Evolutionary conservation across 2,888 invertebrate genomes (phyloP), one percentile per base, ranked within the genome.

Genomic region (Matsumyia berberina): DNA sequence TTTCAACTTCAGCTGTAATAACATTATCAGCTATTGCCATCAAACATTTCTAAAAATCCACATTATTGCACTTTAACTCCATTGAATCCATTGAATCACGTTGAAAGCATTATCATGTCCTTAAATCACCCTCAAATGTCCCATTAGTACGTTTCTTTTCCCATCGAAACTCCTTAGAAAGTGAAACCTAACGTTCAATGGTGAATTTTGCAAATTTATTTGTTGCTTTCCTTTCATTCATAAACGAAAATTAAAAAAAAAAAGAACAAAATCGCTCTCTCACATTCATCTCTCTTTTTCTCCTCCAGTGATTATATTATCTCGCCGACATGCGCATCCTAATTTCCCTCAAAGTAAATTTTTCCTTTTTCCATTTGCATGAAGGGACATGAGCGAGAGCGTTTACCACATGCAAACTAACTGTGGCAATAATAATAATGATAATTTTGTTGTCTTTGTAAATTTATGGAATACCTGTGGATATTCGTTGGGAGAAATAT

Each of bases 381-480:
- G 19, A 15, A 44, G 15, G 66, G 64, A 58, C 19, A 15, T 9
- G 12, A 74, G 51, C 35, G 15, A 29, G 31, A 60, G 17, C 49
- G 37, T 33, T 69, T 55, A 78, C 67, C 55, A 83, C 78, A 83
- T 67, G 57, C 69, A 85, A 85, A 70, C 74, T 66, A 76, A 64
- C 70, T 66, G 64, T 60, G 85, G 80, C 79, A 66, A 85, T 85
- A 74, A 79, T 80, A 85, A 85, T 83, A 62, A 83, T 55, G 78
- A 73, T 78, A 73, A 78, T 83, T 78, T 73, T 73, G 78, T 73
- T 83, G 78, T 78, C 78, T 67, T 83, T 78, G 70, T 85, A 60
- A 83, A 85, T 85, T 85, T 85, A 85, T 85, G 79, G 74, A 85
- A 85, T 79, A 85, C 85, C 85, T 85, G 85, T 85, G 85, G 85